Base-by-base conservation (phyloP, 1,140 invertebrate genomes). In the Scaptomyza pallida region DNA sequence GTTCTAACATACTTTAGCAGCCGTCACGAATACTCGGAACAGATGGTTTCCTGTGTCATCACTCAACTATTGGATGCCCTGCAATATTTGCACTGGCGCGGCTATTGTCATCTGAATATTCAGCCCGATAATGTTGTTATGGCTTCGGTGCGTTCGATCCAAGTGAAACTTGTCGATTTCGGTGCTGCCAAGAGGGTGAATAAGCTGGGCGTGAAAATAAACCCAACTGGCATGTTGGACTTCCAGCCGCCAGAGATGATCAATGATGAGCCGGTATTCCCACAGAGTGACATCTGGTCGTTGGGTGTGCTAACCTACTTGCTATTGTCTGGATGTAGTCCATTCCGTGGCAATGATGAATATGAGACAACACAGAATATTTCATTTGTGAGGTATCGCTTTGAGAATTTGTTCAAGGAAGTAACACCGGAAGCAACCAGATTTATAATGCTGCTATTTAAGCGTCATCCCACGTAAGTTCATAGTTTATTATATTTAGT, bases 71-170 rank as follows among this genome's bases (percentile, higher is more conserved):
- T 98, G 33, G 97, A 98, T 90, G 97, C 94, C 0, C 90, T 98
- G 6, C 96, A 98, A 89, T 99, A 98, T 89, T 92, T 99, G 5
- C 98, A 99, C 89, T 98, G 97, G 95, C 93, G 96, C 86, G 97
- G 97, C 1, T 95, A 97, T 70, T 96, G 96, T 68, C 97, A 99
- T 92, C 92, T 99, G 19, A 97, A 99, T 91, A 92, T 99, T 13
- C 97, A 99, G 91, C 98, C 98, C 0, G 97, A 98, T 79, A 99
- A 99, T 91, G 93, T 99, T n/a, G 97, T 99, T 0, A 98, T 99
- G 95, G 95, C 95, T 1, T 96, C 96, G 0, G 94, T 97, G 3
- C 93, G 96, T 72, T 95, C 95, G 16, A 94, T 97, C 4, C 95
- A 97, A 89, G 93, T 99, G 1, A 99, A 99, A 92, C 92, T 99